phyloP scores from a whole-genome alignment of 2,888 invertebrate genomes.

The Diarsia dahlii region DNA sequence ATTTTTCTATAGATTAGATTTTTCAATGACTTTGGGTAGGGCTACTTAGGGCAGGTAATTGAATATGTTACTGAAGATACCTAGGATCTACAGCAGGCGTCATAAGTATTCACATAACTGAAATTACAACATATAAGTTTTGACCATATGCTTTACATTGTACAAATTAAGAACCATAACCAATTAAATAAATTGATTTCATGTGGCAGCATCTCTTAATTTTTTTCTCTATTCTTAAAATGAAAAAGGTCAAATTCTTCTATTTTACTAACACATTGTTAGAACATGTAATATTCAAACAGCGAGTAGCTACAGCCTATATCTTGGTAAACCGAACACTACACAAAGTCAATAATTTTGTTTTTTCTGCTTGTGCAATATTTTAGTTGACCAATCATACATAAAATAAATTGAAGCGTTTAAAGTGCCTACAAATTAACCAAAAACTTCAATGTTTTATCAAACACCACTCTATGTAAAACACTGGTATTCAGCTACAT shows the following conservation, averaged over 20 bases:
- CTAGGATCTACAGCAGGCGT: not conserved
- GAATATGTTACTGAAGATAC: not conserved
- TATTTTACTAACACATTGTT: not conserved
- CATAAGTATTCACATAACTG: not conserved
- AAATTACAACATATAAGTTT: not conserved
- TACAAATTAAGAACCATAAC: not conserved
- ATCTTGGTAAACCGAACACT: not conserved
- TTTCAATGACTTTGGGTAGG: not conserved
- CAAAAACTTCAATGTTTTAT: not conserved
- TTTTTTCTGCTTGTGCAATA: not conserved
- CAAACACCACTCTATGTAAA: not conserved
- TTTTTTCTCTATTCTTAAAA: not conserved
- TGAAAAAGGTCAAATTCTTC: not conserved
- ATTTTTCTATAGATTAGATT: not conserved
- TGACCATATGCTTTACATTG: not conserved
- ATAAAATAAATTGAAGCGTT: not conserved
- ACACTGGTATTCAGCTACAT: not conserved
- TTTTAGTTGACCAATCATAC: not conserved
- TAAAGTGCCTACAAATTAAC: not conserved
- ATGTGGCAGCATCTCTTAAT: not conserved
- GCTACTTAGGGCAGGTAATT: not conserved
- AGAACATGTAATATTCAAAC: not conserved
- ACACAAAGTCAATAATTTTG: not conserved
- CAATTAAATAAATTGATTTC: not conserved
- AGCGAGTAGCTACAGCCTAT: not conserved